Evolutionary conservation across 2,888 invertebrate genomes (phyloP).

Genomic region (Drosophila greeni): DNA sequence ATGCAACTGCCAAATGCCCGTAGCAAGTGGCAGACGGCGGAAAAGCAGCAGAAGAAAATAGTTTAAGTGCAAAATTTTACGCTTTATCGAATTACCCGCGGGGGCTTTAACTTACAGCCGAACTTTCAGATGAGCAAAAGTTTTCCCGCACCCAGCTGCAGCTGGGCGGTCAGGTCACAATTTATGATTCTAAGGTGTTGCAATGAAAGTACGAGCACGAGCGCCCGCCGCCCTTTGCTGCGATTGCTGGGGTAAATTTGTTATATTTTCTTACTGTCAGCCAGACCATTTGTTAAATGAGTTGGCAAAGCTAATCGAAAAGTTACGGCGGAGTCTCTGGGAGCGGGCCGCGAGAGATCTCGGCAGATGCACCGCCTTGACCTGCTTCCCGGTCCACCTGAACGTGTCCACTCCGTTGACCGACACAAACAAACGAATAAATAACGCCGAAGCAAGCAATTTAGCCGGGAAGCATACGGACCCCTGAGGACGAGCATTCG

Average conservation of each 20-base stretch:
- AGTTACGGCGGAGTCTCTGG: conserved; percentile 49
- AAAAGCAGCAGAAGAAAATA: conserved; percentile 56
- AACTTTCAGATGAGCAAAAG: conserved; percentile 57
- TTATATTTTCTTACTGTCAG: conserved; percentile 70
- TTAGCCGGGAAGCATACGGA: conserved; percentile 49
- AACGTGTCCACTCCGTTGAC: conserved; percentile 24
- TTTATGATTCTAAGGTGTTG: conserved; percentile 72
- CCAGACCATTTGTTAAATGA: conserved; percentile 71
- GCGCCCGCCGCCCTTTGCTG: conserved; percentile 41
- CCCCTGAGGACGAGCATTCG: conserved; percentile 2
- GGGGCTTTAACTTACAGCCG: conserved; percentile 70
- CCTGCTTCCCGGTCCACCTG: conserved; percentile 38
- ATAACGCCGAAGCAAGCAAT: conserved; percentile 51
- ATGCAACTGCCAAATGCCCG: conserved; percentile 59
- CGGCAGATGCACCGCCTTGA: conserved; percentile 45
- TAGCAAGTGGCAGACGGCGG: neutral
- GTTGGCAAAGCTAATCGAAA: conserved; percentile 72
- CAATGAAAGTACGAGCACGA: conserved; percentile 64
- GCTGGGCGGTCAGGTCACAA: conserved; percentile 46
- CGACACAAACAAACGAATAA: conserved; percentile 51
- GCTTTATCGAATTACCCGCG: conserved; percentile 78
- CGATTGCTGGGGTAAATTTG: conserved; percentile 55
- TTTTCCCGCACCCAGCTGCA: conserved; percentile 36
- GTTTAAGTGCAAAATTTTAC: conserved; percentile 77
- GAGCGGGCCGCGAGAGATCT: conserved; percentile 4